phyloP scores from a whole-genome alignment of 2,797 vertebrate species.

The Gobionotothen gibberifrons region DNA sequence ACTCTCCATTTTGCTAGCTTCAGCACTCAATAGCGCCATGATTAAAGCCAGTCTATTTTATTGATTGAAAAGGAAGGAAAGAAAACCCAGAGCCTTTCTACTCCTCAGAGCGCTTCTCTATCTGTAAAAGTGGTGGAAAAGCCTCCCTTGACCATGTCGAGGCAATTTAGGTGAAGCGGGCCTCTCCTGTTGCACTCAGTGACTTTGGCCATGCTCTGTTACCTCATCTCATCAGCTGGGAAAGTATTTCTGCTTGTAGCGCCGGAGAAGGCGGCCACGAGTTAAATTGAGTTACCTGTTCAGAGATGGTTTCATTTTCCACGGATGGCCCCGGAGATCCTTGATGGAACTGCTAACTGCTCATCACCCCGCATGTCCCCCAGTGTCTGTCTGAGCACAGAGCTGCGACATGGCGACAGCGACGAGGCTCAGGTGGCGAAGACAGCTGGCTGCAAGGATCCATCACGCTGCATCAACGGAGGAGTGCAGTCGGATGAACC shows the following conservation, averaged over 20 bases:
- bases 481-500: conserved; percentile 47
- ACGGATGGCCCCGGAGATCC: conserved; percentile 76
- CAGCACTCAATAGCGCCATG: conserved; percentile 75
- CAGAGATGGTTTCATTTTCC: conserved; percentile 83
- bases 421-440: conserved; percentile 55
- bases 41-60: conserved; percentile 80
- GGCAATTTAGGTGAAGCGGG: conserved; percentile 72
- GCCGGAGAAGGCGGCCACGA: conserved; percentile 70
- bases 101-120: conserved; percentile 62
- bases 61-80: conserved; percentile 78
- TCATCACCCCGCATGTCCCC: conserved; percentile 74
- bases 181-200: conserved; percentile 72
- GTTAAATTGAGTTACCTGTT: conserved; percentile 85
- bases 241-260: conserved; percentile 82
- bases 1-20: conserved; percentile 74
- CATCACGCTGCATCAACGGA: conserved; percentile 52
- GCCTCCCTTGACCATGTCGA: conserved; percentile 76
- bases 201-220: conserved; percentile 79
- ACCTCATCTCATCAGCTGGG: conserved; percentile 81
- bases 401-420: conserved; percentile 37
- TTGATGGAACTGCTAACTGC: conserved; percentile 82
- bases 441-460: conserved; percentile 61
- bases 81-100: conserved; percentile 65
- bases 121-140: conserved; percentile 70
- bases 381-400: conserved; percentile 65